Evolutionary conservation across 2,888 invertebrate genomes (phyloP).

Genomic region (Hirtodrosophila confusa): DNA sequence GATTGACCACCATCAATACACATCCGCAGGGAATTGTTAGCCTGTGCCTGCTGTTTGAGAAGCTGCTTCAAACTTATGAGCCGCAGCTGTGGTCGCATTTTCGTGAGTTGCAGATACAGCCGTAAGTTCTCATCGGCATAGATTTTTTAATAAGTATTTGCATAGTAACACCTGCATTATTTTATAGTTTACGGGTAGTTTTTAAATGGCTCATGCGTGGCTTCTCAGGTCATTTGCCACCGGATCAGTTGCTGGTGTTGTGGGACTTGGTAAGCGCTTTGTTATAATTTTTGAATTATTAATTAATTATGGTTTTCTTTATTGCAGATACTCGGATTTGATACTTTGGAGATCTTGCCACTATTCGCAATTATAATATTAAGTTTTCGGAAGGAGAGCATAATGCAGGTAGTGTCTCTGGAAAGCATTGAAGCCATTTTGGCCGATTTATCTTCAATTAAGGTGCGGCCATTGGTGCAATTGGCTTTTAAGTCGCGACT

Average conservation of each 20-base stretch:
- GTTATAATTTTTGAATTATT: not conserved
- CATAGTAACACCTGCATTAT: not conserved
- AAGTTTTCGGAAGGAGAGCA: conserved; percentile 93
- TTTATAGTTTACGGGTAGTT: conserved; percentile 91
- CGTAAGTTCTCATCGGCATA: conserved; percentile 87
- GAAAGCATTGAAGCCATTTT: conserved; percentile 94
- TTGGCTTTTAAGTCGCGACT: conserved; percentile 89
- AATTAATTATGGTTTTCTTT: no score
- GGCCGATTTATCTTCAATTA: conserved; percentile 94
- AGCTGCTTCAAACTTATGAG: conserved; percentile 94
- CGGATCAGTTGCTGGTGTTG: conserved; percentile 94
- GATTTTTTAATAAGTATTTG: not conserved
- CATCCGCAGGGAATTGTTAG: conserved; percentile 96
- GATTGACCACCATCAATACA: conserved; percentile 95
- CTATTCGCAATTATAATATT: conserved; percentile 93
- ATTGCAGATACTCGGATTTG: conserved; percentile 91
- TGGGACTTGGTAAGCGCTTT: conserved; percentile 90
- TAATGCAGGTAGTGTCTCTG: conserved; percentile 89
- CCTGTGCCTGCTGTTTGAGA: conserved; percentile 94
- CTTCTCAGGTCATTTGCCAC: conserved; percentile 96
- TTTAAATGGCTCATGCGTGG: conserved; percentile 99
- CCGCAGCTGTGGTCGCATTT: conserved; percentile 96
- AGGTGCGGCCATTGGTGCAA: conserved; percentile 93
- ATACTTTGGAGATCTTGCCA: conserved; percentile 94
- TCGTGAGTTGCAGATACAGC: conserved; percentile 93